These are phyloP conservation scores for Vidua chalybeata DNA, from an alignment of 2,113 vertebrate species.

Conservation along the genomic window DNA sequence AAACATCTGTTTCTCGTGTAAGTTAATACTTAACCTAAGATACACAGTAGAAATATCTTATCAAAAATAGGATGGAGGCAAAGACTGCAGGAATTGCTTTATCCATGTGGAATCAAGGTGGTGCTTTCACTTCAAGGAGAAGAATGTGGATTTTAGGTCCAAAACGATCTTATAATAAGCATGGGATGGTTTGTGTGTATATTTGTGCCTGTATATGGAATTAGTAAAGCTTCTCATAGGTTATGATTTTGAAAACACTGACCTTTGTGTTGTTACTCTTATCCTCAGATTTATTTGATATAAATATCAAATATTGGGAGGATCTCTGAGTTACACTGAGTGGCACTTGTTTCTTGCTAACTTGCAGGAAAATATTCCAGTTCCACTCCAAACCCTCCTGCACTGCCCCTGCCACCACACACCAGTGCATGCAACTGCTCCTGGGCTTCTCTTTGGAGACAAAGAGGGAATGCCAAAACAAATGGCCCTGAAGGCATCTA, in stretches of 20 bases:
- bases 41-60: neutral
- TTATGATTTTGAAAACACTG: neutral
- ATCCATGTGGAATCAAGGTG: neutral
- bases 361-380: neutral
- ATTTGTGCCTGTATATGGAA: neutral
- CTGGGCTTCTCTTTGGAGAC: neutral
- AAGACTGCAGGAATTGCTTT: neutral
- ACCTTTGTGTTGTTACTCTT: neutral
- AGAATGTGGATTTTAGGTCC: neutral
- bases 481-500: neutral
- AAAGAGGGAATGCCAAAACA: neutral
- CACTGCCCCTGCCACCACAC: neutral
- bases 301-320: neutral
- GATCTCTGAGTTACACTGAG: neutral
- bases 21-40: conserved; percentile 26
- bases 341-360: neutral
- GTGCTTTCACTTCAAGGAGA: neutral
- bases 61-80: neutral
- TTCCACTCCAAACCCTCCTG: neutral
- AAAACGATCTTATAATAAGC: neutral
- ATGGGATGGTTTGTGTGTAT: neutral
- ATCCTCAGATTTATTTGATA: neutral
- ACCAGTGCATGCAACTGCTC: accelerated
- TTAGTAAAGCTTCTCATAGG: neutral
- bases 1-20: conserved; percentile 51